These are phyloP conservation scores for Deroplatys truncata DNA, from an alignment of 2,888 invertebrate genomes.

Conservation along the genomic window DNA sequence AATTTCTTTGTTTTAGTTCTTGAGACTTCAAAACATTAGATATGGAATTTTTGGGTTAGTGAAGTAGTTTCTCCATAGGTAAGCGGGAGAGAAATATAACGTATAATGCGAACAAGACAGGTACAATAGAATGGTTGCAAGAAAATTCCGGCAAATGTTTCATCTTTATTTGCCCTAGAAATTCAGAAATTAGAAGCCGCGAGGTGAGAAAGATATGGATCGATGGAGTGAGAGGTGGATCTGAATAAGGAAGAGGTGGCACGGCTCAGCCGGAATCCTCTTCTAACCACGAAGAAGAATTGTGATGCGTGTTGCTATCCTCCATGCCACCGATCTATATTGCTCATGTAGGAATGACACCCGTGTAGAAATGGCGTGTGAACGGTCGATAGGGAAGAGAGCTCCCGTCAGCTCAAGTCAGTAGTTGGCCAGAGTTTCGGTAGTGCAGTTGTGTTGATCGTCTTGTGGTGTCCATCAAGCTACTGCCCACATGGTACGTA, in stretches of 20 bases:
- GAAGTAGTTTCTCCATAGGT: no score
- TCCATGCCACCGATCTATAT: not conserved
- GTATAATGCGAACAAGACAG: no score
- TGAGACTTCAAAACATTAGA: no score
- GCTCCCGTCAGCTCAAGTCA: not conserved
- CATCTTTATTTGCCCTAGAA: no score
- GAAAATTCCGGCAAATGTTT: no score
- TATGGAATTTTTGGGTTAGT: no score
- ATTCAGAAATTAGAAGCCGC: no score
- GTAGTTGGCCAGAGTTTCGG: not conserved
- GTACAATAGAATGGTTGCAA: no score
- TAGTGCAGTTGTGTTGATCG: not conserved
- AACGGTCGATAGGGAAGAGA: not conserved
- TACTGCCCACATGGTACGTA: not conserved
- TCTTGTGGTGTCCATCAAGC: not conserved
- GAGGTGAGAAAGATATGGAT: no score
- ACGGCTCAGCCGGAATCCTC: not conserved
- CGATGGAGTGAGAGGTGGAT: not conserved
- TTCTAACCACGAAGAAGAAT: not conserved
- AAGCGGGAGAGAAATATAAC: no score
- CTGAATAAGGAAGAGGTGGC: not conserved
- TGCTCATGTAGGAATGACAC: not conserved
- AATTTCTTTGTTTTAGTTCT: no score
- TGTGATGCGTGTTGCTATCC: not conserved
- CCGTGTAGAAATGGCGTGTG: not conserved